A percentile compares a stretch with the other conserved stretches of the same genome.
phyloP scores from a whole-genome alignment of 2,797 vertebrate species.

The Myiotriccus ornatus region DNA sequence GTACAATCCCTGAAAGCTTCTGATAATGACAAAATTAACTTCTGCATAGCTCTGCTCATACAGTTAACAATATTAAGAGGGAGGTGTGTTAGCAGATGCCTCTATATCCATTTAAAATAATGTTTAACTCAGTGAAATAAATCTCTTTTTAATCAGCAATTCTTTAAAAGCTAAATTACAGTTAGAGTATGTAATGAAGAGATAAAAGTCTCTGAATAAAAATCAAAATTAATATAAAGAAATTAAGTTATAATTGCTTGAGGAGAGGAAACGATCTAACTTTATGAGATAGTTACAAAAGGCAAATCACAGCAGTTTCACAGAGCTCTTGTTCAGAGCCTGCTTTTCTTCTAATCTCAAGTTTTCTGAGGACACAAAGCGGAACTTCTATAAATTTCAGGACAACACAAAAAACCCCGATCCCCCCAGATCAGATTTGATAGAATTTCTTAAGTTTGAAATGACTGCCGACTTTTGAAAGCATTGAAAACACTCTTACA shows the following conservation, averaged over 20 bases:
- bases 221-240: conserved; percentile 58
- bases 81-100: neutral
- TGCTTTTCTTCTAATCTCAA: neutral
- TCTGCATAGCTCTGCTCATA: neutral
- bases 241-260: conserved; percentile 40
- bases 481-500: neutral
- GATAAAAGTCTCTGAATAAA: conserved; percentile 14
- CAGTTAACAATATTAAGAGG: neutral
- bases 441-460: neutral
- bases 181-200: conserved; percentile 10
- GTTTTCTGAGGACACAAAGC: neutral
- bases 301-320: neutral
- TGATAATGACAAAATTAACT: neutral
- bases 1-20: neutral
- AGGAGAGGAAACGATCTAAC: conserved; percentile 12
- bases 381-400: neutral
- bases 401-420: neutral
- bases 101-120: conserved; percentile 5
- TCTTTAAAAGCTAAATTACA: conserved; percentile 40
- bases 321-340: neutral
- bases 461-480: neutral
- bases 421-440: neutral
- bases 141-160: conserved; percentile 42
- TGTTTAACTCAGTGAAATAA: conserved; percentile 5
- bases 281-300: conserved; percentile 8